These are phyloP conservation scores for Fistularia tabacaria DNA, from an alignment of 2,797 vertebrate species.

Conservation along the genomic window DNA sequence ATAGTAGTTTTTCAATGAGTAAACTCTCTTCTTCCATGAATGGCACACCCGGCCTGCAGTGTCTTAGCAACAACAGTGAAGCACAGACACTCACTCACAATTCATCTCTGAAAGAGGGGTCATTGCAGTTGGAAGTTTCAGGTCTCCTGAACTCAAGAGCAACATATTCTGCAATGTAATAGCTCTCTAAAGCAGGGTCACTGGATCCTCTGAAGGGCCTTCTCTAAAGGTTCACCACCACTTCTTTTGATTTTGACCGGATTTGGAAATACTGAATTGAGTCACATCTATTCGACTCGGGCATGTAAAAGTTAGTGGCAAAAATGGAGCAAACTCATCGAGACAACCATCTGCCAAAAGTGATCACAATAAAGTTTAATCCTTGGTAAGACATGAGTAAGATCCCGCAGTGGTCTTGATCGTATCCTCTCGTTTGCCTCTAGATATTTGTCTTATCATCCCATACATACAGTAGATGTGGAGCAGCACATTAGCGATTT, in stretches of 20 bases:
- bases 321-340: constrained; percentile 55
- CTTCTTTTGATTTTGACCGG: no score
- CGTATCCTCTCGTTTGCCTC: constrained; percentile 51
- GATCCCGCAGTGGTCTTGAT: constrained; percentile 57
- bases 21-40: no score
- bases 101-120: constrained; percentile 20
- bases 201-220: no score
- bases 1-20: no score
- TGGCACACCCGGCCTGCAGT: constrained; percentile 1
- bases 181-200: constrained; percentile 2
- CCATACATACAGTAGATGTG: constrained; percentile 35
- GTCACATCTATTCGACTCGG: not conserved
- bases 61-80: constrained; percentile 12
- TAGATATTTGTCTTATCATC: constrained; percentile 56
- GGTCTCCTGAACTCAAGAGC: constrained; percentile 46
- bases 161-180: constrained; percentile 41
- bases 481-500: constrained; percentile 37
- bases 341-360: constrained; percentile 60
- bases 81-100: constrained; percentile 19
- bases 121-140: constrained; percentile 22
- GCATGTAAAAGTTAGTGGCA: constrained; percentile 29
- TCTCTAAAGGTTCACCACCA: no score
- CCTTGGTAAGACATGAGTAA: constrained; percentile 68
- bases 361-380: constrained; percentile 70
- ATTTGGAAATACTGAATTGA: no score